Evolutionary conservation across 2,797 vertebrate genomes (phyloP).

Genomic region (Phataginus tricuspis): DNA sequence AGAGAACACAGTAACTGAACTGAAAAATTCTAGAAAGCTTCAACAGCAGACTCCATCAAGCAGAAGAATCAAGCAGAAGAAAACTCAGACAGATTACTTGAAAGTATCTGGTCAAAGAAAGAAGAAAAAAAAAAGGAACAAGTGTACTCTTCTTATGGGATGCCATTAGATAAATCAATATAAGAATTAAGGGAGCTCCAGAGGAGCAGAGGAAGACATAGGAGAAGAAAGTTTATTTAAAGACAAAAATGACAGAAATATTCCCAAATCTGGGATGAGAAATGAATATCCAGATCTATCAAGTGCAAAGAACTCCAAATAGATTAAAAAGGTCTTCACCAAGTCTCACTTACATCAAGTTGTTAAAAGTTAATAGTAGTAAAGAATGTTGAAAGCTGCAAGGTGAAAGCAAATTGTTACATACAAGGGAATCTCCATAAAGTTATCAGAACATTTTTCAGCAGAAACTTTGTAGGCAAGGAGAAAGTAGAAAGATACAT

Average conservation of each 20-base stretch:
- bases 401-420: background rate
- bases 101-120: background rate
- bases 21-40: no score
- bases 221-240: background rate
- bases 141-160: background rate
- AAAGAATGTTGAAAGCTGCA: background rate
- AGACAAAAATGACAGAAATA: background rate
- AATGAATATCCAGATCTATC: background rate
- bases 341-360: background rate
- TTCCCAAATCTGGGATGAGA: background rate
- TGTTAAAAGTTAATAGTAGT: background rate
- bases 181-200: background rate
- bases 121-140: background rate
- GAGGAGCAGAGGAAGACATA: background rate
- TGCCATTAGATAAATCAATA: background rate
- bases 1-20: no score
- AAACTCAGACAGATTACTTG: background rate
- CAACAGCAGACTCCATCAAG: background rate
- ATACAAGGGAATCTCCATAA: background rate
- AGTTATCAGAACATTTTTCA: background rate
- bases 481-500: background rate
- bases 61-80: background rate
- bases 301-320: background rate
- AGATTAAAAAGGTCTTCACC: background rate
- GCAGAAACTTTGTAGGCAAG: background rate